Base-by-base conservation (phyloP, 2,888 invertebrate species). In the Apoda limacodes region DNA sequence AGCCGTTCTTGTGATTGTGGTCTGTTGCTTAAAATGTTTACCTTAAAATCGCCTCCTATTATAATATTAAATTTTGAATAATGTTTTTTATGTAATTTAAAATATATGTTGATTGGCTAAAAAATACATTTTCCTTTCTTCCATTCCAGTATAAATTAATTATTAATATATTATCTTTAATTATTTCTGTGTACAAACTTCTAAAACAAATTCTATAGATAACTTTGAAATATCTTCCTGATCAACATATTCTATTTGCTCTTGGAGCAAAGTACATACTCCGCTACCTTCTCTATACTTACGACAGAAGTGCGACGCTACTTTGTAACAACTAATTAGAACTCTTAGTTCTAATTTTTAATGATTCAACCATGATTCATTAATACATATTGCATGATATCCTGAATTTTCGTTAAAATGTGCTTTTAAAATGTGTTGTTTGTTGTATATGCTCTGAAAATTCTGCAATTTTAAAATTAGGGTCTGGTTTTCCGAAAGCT, bases 71-170 rank as follows among this genome's bases (percentile, higher is more conserved):
- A 10, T 9, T 22, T 22, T 5, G 10, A 5, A 21, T 33, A 15
- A 25, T 28, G 28, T 9, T 25, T 7, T n/a, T 21, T 25, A 28
- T n/a, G 9, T 10, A 11, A 5, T 14, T 13, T 20, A 17, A 25
- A 23, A 7, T 28, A 6, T 12, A 13, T 24, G 14, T 34, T 19
- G 20, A 29, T 9, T 11, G 3, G 9, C 7, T n/a, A n/a, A 23
- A 26, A 15, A 32, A 13, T 26, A 26, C 10, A 32, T 5, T 9
- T 21, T 17, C 22, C 5, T 22, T 26, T 25, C n/a, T 25, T 15
- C 26, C 12, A 4, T 22, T 33, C 30, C 37, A 35, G 10, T 35
- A 35, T 25, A 35, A 7, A 7, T 32, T 29, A 13, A 35, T 24
- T 15, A 35, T 9, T 13, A 35, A n/a, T 26, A 32, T 5, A 17